Evolutionary conservation across 1,140 invertebrate genomes (phyloP).

Genomic region (Leptestheria dahalacensis): DNA sequence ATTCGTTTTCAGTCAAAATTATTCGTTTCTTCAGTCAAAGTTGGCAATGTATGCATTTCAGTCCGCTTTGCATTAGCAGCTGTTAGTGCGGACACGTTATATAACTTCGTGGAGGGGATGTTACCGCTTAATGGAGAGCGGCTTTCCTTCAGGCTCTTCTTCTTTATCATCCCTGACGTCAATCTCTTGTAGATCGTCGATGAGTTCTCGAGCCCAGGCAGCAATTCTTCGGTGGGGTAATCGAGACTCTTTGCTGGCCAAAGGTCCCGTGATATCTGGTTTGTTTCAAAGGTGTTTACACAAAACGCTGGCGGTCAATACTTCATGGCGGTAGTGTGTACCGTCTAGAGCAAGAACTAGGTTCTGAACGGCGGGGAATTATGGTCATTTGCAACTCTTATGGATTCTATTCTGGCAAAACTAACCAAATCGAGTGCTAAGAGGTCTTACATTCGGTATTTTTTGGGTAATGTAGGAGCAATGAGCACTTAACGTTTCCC

Average conservation of each 20-base stretch:
- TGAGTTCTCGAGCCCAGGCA: constrained; percentile 14
- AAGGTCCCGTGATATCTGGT: neutral
- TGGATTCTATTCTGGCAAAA: neutral
- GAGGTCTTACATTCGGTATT: neutral
- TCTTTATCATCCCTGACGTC: constrained; percentile 10
- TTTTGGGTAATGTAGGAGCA: no score
- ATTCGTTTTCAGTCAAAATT: no score
- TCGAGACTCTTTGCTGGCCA: neutral
- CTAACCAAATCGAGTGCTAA: neutral
- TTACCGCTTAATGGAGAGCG: constrained; percentile 11
- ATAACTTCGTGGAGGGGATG: neutral
- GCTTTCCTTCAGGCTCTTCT: constrained; percentile 10
- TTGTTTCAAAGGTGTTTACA: no score
- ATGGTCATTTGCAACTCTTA: neutral
- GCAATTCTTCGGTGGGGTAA: constrained; percentile 13
- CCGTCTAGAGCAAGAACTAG: neutral
- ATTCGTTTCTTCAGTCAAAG: no score
- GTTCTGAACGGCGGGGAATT: neutral
- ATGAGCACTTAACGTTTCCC: no score
- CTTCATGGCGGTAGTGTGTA: no score
- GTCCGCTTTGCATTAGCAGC: no score
- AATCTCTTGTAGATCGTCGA: constrained; percentile 14
- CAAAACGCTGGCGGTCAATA: no score
- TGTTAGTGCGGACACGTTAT: no score
- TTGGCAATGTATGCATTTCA: no score